Evolutionary conservation across 2,797 vertebrate genomes (phyloP).

Genomic region (Coranthus polyacanthus): DNA sequence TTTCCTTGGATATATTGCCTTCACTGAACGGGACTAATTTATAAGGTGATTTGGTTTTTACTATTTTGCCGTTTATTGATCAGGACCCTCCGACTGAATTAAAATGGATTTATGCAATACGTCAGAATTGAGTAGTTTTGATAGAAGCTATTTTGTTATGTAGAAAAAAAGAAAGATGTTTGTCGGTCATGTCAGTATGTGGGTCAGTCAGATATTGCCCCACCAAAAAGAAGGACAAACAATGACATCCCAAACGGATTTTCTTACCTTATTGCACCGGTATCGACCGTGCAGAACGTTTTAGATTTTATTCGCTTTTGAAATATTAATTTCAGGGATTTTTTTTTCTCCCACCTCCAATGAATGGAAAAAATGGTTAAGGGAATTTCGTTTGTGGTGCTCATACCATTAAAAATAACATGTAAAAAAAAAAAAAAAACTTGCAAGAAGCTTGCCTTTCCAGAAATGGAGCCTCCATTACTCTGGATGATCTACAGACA

Average conservation of each 20-base stretch:
- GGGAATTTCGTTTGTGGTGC: slow-evolving; percentile 40
- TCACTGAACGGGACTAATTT: slow-evolving; percentile 24
- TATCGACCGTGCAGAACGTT: no score
- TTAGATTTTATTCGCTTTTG: no score
- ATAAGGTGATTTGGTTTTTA: slow-evolving; percentile 30
- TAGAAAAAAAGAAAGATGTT: background rate
- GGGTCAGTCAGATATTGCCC: background rate
- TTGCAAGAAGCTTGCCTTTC: slow-evolving; percentile 24
- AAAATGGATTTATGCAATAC: slow-evolving; percentile 10
- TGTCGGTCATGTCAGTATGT: background rate
- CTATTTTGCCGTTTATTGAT: slow-evolving; percentile 39
- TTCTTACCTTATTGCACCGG: no score
- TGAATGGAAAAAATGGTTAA: slow-evolving; percentile 43
- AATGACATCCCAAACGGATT: no score
- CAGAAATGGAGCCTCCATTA: slow-evolving; percentile 36
- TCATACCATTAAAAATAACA: slow-evolving; percentile 43
- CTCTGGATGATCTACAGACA: slow-evolving; percentile 30
- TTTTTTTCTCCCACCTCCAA: slow-evolving; percentile 9
- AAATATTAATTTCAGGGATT: no score
- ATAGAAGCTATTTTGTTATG: no score
- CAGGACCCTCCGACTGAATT: slow-evolving; percentile 46
- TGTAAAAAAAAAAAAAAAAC: slow-evolving; percentile 14
- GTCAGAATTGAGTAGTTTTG: background rate
- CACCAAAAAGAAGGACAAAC: no score
- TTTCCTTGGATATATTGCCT: slow-evolving; percentile 35